Conservation (phyloP, 2,113 vertebrate species). For the Pseudonaja textilis region DNA sequence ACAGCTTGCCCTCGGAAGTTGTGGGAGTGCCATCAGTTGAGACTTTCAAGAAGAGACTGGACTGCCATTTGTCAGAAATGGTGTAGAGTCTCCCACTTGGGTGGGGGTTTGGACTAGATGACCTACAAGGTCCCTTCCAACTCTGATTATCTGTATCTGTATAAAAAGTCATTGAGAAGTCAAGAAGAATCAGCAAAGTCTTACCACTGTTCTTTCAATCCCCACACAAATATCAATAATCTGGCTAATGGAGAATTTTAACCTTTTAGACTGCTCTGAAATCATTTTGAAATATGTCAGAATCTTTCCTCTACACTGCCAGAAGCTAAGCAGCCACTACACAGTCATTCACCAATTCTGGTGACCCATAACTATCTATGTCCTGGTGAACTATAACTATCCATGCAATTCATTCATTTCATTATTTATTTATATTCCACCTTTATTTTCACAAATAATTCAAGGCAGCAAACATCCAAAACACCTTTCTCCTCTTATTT, state of each 20-base stretch:
- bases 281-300: background rate
- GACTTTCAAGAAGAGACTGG: too few relatives aligned
- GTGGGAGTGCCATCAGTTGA: too few relatives aligned
- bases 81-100: too few relatives aligned
- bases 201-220: background rate
- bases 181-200: background rate
- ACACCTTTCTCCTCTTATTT: too few relatives aligned
- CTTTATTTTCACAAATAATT: background rate
- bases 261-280: background rate
- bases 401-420: background rate
- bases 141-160: too few relatives aligned
- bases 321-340: background rate
- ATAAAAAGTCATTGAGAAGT: background rate
- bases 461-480: background rate
- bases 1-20: too few relatives aligned
- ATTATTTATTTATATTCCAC: background rate
- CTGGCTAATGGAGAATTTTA: background rate
- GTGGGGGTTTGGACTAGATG: too few relatives aligned
- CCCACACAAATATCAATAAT: background rate
- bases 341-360: background rate
- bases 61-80: too few relatives aligned
- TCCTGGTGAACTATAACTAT: background rate
- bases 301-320: background rate
- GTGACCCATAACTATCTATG: background rate
- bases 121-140: too few relatives aligned